These are phyloP conservation scores for Cremastinae sp. DNA, from an alignment of 2,888 invertebrate species.

Conservation along the genomic window DNA sequence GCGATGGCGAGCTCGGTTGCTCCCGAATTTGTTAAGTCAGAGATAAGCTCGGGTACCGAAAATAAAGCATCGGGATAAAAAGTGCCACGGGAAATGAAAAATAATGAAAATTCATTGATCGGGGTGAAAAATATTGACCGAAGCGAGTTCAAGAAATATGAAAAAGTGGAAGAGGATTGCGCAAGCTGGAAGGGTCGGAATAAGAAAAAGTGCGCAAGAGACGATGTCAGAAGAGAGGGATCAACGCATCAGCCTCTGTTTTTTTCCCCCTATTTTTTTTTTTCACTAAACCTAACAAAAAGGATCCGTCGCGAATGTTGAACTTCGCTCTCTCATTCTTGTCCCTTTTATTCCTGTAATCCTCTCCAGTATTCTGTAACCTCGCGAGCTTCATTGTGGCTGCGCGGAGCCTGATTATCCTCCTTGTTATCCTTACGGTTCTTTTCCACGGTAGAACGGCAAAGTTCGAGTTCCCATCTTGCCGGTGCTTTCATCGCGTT, in stretches of 20 bases:
- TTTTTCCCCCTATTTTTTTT: no score
- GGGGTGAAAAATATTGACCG: background rate
- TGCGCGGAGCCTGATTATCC: conserved; percentile 52
- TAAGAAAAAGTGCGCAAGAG: background rate
- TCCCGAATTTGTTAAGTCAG: no score
- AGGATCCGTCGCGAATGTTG: conserved; percentile 11
- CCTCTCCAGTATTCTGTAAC: conserved; percentile 11
- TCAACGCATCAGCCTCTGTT: no score
- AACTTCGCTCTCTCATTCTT: conserved; percentile 24
- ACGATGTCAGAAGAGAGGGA: background rate
- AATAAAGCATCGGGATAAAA: background rate
- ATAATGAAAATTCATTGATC: conserved; percentile 12
- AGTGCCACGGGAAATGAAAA: conserved; percentile 2
- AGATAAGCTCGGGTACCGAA: background rate
- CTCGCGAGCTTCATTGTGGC: conserved; percentile 42
- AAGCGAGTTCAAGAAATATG: background rate
- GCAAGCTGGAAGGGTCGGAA: background rate
- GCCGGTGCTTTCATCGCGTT: conserved; percentile 30
- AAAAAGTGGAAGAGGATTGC: background rate
- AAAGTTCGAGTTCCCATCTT: conserved; percentile 11
- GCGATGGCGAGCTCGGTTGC: no score
- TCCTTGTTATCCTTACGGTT: conserved; percentile 44
- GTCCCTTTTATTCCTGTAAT: conserved; percentile 21
- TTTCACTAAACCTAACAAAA: no score
- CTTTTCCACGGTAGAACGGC: conserved; percentile 10